These are phyloP conservation scores for Mallateleia sp. DNA, from an alignment of 2,888 invertebrate genomes.

Conservation along the genomic window DNA sequence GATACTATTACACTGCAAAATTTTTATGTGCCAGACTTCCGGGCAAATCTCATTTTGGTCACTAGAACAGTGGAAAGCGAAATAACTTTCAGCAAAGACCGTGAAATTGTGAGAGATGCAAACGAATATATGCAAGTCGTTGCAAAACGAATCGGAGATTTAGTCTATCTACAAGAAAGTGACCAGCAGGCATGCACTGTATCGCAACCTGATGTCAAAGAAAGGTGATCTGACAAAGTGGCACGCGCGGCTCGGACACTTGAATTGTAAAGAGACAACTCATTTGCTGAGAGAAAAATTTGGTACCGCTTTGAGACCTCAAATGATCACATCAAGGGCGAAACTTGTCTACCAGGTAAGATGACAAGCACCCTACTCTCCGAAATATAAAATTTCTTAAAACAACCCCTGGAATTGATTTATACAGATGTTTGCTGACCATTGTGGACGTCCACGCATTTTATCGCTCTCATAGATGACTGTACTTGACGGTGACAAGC, in stretches of 20 bases:
- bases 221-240: too few species aligned
- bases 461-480: constrained; percentile 79
- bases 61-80: constrained; percentile 61
- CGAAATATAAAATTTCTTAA: not conserved
- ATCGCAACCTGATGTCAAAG: too few species aligned
- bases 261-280: too few species aligned
- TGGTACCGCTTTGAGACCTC: too few species aligned
- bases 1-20: constrained; percentile 20
- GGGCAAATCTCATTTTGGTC: constrained; percentile 73
- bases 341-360: constrained; percentile 1
- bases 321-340: too few species aligned
- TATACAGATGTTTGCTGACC: constrained; percentile 79
- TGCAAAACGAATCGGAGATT: constrained; percentile 32
- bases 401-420: constrained; percentile 62
- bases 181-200: too few species aligned
- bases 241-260: too few species aligned
- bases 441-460: constrained; percentile 59
- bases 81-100: constrained; percentile 49
- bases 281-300: too few species aligned
- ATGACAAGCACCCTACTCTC: not conserved
- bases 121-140: constrained; percentile 18
- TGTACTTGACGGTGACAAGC: constrained; percentile 59
- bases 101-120: constrained; percentile 27
- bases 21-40: constrained; percentile 69
- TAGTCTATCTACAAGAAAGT: not conserved